Base-by-base conservation (phyloP, 2,888 invertebrate species). In the Pilophorus perplexus region DNA sequence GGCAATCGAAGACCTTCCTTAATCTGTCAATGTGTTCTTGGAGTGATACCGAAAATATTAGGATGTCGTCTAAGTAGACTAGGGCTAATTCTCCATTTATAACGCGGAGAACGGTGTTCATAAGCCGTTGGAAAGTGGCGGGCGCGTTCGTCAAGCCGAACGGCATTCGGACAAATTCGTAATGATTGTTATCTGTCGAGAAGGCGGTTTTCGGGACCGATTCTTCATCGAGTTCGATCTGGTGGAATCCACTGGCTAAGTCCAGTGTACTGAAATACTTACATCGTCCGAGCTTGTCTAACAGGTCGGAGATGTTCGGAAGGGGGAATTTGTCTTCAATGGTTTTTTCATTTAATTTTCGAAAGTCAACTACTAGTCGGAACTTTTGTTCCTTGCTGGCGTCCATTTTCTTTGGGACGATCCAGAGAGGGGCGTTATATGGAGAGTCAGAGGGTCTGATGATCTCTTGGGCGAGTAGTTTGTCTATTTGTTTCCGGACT, bases 181-280 rank as follows among this genome's bases (percentile, higher is more conserved):
- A 50, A 22, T 64, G 50, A 4, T 25, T 18, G n/a, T 10, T 20
- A 14, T 28, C 60, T 1, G 42, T 42, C 1, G 59, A 59, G 20
- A 59, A 59, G 42, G 42, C 40, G 10, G 59, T 59, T 42, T 59
- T 59, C 25, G 40, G 59, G 14, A 59, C 25, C 4, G 40, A 42
- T 1, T 44, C 48, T 46, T 23, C 28, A 22, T 62, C 48, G 3
- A 48, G 6, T 27, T 48, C 62, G 14, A 46, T 62, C 42, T 59
- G 42, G 25, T 59, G 59, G 16, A 59, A 59, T 3, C 59, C 59
- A n/a, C 2, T 5, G 4, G 71, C 71, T 0, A 73, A 46, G 44
- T 74, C 72, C 2, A 74, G 66, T 1, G 70, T 70, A 0, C 71
- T 68, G 40, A 73, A 73, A 37, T 72, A 72, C 8, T 67, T 65